Conservation (phyloP, 2,113 vertebrate genomes). For the Bubo scandiacus region DNA sequence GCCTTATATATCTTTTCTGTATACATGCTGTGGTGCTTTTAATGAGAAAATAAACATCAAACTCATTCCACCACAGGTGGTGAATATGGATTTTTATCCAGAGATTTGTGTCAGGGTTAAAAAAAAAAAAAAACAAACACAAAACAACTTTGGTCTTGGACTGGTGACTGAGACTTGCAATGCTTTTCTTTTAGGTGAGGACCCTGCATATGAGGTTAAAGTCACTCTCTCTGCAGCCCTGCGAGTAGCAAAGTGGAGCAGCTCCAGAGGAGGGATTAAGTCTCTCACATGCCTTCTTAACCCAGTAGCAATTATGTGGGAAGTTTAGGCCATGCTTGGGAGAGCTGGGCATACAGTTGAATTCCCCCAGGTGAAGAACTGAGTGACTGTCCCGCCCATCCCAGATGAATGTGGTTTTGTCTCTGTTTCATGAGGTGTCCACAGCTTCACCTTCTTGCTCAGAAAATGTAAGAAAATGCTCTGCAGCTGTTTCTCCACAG, state of each 20-base stretch:
- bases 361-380: background rate
- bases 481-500: accelerated
- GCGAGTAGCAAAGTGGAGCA: background rate
- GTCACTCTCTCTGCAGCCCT: background rate
- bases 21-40: background rate
- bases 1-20: background rate
- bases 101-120: background rate
- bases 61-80: background rate
- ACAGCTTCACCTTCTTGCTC: background rate
- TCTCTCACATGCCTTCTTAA: background rate
- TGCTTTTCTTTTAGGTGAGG: background rate
- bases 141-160: background rate
- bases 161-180: background rate
- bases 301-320: background rate
- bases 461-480: background rate
- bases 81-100: background rate
- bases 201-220: background rate
- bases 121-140: background rate
- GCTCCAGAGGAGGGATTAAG: background rate
- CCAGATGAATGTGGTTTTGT: background rate
- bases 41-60: background rate
- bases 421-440: no score
- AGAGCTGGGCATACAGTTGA: background rate
- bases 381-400: accelerated
- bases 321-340: background rate